These are phyloP conservation scores for Leptinotarsa peninsularis DNA, from an alignment of 2,888 invertebrate genomes.

Conservation along the genomic window DNA sequence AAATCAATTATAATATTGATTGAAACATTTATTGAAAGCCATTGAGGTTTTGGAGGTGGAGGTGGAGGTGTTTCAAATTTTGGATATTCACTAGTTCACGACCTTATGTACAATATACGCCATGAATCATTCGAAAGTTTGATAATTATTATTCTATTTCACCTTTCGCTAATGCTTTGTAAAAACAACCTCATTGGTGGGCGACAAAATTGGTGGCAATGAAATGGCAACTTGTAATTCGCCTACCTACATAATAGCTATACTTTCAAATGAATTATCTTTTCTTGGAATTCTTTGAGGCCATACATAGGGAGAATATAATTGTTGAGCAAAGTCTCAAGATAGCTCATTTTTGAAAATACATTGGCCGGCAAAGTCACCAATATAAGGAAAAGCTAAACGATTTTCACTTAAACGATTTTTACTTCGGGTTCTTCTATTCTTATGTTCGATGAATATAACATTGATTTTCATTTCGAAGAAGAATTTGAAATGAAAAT, in stretches of 20 bases:
- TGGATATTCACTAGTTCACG: not conserved
- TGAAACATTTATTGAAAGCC: too few relatives aligned
- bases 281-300: constrained; percentile 5
- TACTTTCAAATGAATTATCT: not conserved
- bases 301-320: not conserved
- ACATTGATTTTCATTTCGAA: too few relatives aligned
- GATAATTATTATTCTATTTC: constrained; percentile 6
- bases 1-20: too few relatives aligned
- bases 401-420: too few relatives aligned
- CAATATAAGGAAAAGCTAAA: too few relatives aligned
- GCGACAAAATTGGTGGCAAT: constrained; percentile 26
- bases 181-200: constrained; percentile 13
- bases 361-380: too few relatives aligned
- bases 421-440: too few relatives aligned
- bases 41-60: too few relatives aligned
- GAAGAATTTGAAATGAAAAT: too few relatives aligned
- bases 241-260: constrained; percentile 1
- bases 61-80: not conserved
- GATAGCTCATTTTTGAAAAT: too few relatives aligned
- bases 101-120: not conserved
- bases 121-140: constrained; percentile 19
- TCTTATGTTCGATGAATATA: too few relatives aligned
- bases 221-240: constrained; percentile 21
- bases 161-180: not conserved
- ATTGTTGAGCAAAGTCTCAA: too few relatives aligned